These are phyloP conservation scores for Kryptolebias marmoratus DNA, from an alignment of 2,113 vertebrate species.

Conservation along the genomic window DNA sequence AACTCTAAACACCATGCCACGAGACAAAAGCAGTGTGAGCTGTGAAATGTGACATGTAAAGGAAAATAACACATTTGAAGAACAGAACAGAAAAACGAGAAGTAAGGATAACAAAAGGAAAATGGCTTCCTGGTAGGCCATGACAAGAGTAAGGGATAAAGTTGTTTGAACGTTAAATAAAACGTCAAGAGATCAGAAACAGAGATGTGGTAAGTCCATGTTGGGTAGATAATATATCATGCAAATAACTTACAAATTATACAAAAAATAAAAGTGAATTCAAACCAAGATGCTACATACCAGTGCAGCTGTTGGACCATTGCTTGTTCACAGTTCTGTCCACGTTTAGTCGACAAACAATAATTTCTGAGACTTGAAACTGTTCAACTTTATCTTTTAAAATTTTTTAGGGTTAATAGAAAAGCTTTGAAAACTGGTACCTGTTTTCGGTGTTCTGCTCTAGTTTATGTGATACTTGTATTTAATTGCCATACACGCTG, in stretches of 20 bases:
- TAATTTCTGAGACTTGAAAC: too few relatives aligned
- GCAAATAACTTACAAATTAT: constrained; percentile 1
- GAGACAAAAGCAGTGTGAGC: constrained; percentile 5
- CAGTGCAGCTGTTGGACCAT: too few relatives aligned
- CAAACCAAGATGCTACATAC: neutral
- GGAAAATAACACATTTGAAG: neutral
- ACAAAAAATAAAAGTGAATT: constrained; percentile 42
- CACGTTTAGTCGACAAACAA: too few relatives aligned
- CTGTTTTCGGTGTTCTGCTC: too few relatives aligned
- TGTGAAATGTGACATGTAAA: constrained; percentile 10
- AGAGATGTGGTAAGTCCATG: neutral
- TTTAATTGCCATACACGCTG: too few relatives aligned
- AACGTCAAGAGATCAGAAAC: neutral
- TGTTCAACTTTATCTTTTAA: too few relatives aligned
- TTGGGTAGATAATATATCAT: neutral
- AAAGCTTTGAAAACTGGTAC: too few relatives aligned
- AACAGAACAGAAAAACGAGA: neutral
- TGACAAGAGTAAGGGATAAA: constrained; percentile 1
- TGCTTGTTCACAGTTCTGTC: too few relatives aligned
- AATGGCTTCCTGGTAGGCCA: neutral
- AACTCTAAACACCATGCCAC: constrained; percentile 13
- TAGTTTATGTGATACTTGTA: too few relatives aligned
- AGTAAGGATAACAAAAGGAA: neutral
- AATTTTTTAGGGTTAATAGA: too few relatives aligned
- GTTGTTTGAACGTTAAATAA: neutral